phyloP scores from a whole-genome alignment of 2,797 vertebrate genomes.

The Sebastes kiyomatsui region DNA sequence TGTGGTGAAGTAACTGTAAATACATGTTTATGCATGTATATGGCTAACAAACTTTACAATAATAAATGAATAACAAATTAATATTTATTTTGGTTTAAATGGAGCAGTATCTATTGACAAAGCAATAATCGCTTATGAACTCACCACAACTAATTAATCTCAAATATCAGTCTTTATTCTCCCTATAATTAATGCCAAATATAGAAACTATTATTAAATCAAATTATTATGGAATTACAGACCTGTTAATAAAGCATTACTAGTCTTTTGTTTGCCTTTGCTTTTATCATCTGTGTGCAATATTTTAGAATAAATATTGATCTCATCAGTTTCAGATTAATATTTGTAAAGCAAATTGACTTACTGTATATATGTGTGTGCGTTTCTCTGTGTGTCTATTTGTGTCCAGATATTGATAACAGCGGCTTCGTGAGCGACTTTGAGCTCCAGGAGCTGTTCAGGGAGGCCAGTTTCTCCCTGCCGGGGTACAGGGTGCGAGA shows the following conservation, averaged over 20 bases:
- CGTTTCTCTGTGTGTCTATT: not conserved
- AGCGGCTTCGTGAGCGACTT: constrained; percentile 95
- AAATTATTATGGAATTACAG: not conserved
- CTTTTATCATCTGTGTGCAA: not conserved
- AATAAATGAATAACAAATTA: not conserved
- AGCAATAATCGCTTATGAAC: not conserved
- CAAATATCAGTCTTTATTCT: not conserved
- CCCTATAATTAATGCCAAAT: not conserved
- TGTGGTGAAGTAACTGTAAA: not conserved
- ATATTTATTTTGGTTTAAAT: not conserved
- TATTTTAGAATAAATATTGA: not conserved
- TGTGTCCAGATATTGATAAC: constrained; percentile 90
- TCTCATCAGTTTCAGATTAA: not conserved
- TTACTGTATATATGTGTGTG: not conserved
- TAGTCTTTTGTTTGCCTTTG: not conserved
- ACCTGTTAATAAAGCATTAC: not conserved
- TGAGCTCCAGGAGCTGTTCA: constrained; percentile 97
- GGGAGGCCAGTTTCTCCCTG: constrained; percentile 91
- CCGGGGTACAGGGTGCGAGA: constrained; percentile 95
- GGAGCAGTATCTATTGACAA: not conserved
- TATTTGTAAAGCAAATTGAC: constrained; percentile 18
- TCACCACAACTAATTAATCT: not conserved
- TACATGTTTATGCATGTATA: not conserved
- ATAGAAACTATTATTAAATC: not conserved
- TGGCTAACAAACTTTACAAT: not conserved